Base-by-base conservation (phyloP, 2,113 vertebrate species). In the Rhea pennata region DNA sequence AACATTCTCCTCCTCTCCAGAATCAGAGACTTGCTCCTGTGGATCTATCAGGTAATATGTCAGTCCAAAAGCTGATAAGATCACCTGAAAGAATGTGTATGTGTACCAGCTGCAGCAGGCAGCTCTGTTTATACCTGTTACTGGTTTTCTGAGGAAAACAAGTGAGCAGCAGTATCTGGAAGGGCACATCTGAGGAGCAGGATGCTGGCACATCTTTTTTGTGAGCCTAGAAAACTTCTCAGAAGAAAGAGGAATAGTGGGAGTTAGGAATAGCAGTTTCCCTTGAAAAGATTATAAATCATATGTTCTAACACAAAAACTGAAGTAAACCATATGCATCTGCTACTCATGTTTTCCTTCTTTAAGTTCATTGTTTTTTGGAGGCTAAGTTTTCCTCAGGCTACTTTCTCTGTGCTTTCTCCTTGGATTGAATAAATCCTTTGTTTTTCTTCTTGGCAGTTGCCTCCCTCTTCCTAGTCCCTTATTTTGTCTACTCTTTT, bases 81-180 rank as follows among this genome's bases (percentile, higher is more conserved):
- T 78, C 12, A 42, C 86, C 73, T 46, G 84, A n/a, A 83, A 70
- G 48, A 27, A 16, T 46, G 12, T 27, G 81, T 22, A 31, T 64
- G 40, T 71, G n/a, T 70, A 54, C 70, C 77, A 69, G 78, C n/a
- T 59, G 84, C 79, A 74, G 58, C 42, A 40, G 44, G 23, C 1
- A 1, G 46, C 20, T 90, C 39, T 81, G 16, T 48, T 27, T 65
- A 4, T 81, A 66, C 26, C 48, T 85, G 46, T 58, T 72, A 76
- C 71, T 64, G 74, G 40, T 36, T 87, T 95, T 93, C 87, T 87
- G 42, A 80, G 48, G 91, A 85, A 92, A 85, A 79, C 13, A 27
- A 53, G 44, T 29, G 20, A 66, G 54, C 50, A 3, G 17, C 62
- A 8, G 0, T 56, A 39, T 54, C 54, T 40, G 39, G 26, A 93